phyloP scores from a whole-genome alignment of 2,113 vertebrate genomes.

The Pterophyllum scalare region DNA sequence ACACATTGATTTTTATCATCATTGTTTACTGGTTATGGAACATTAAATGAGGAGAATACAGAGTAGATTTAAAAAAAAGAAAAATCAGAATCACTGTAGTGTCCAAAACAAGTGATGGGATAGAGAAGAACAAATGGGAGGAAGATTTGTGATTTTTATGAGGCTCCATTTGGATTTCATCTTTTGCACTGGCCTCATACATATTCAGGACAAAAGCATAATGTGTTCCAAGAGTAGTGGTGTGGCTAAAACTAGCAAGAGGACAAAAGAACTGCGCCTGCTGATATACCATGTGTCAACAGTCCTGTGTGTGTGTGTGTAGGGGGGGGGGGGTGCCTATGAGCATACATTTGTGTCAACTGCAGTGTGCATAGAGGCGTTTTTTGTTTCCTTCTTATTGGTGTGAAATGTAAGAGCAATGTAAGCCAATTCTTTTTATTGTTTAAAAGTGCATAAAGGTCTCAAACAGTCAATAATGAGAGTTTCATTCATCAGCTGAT shows the following conservation, averaged over 20 bases:
- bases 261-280: constrained; percentile 77
- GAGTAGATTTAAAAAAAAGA: not conserved
- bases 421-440: constrained; percentile 23
- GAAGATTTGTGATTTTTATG: not conserved
- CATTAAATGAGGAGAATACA: not conserved
- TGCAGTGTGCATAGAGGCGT: constrained; percentile 45
- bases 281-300: constrained; percentile 79
- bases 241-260: constrained; percentile 65
- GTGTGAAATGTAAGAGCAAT: constrained; percentile 58
- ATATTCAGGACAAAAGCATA: constrained; percentile 54
- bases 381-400: constrained; percentile 10
- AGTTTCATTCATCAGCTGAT: not conserved
- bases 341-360: constrained; percentile 63
- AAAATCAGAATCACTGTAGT: not conserved
- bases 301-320: constrained; percentile 39
- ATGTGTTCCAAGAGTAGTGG: constrained; percentile 61
- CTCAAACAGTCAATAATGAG: not conserved
- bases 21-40: constrained; percentile 13
- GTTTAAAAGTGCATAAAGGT: not conserved
- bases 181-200: constrained; percentile 18
- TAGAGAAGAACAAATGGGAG: not conserved
- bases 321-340: constrained; percentile 35
- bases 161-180: not conserved
- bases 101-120: not conserved
- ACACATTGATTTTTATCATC: constrained; percentile 22